Evolutionary conservation across 2,888 invertebrate species (phyloP).

Genomic region (Andrena hattorfiana): DNA sequence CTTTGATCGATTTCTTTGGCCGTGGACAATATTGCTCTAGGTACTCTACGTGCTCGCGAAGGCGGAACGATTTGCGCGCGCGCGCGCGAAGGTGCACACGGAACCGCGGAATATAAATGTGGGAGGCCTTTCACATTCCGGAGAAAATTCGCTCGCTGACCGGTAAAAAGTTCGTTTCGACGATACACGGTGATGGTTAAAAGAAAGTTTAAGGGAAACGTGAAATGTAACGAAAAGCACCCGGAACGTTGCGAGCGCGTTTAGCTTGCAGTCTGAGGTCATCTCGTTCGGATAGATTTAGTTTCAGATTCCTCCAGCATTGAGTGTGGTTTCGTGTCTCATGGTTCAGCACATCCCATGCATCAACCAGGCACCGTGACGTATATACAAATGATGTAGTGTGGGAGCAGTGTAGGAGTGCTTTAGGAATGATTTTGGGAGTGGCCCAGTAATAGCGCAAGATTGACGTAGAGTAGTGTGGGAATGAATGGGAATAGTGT

Average conservation of each 20-base stretch:
- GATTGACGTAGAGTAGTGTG: too few species aligned
- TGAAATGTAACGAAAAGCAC: background rate
- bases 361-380: too few species aligned
- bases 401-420: too few species aligned
- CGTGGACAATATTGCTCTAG: conserved; percentile 17
- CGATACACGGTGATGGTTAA: background rate
- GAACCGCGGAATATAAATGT: conserved; percentile 42
- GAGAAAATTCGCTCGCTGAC: conserved; percentile 59
- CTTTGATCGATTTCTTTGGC: conserved; percentile 33
- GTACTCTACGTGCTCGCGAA: conserved; percentile 22
- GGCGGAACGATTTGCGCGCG: conserved; percentile 15
- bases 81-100: conserved; percentile 12
- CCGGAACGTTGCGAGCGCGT: background rate
- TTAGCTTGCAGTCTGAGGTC: too few species aligned
- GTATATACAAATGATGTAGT: too few species aligned
- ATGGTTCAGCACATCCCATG: too few species aligned
- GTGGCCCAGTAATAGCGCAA: too few species aligned
- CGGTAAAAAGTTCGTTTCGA: conserved; percentile 42
- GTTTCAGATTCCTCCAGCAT: too few species aligned
- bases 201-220: background rate
- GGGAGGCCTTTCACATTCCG: conserved; percentile 71
- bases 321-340: too few species aligned
- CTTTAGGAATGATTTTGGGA: too few species aligned
- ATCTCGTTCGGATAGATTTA: too few species aligned
- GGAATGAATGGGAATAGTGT: too few species aligned